Conservation (phyloP, 2,113 vertebrate genomes). For the Apodemus speciosus region DNA sequence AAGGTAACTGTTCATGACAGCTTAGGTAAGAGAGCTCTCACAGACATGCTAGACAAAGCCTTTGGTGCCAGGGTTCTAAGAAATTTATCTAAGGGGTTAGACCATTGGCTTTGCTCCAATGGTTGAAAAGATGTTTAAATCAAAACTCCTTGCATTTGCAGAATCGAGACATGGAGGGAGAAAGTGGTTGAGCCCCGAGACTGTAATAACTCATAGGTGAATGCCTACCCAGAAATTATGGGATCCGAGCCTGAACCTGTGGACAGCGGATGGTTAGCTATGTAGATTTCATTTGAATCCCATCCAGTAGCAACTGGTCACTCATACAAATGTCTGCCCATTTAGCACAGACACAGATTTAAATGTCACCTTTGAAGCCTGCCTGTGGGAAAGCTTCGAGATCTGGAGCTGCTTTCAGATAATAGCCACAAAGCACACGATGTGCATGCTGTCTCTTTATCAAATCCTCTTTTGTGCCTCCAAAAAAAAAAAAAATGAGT, state of each 20-base stretch:
- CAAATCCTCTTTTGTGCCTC: neutral
- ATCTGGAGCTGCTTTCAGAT: neutral
- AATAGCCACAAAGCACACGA: neutral
- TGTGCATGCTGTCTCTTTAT: neutral
- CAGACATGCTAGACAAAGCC: neutral
- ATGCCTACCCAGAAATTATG: neutral
- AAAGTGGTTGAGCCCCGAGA: neutral
- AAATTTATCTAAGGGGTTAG: neutral
- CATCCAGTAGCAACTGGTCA: neutral
- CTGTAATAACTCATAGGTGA: constrained; percentile 1
- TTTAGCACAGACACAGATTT: neutral
- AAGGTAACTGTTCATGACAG: neutral
- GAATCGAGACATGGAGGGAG: neutral
- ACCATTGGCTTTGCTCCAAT: constrained; percentile 1
- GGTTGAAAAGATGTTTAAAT: constrained; percentile 22
- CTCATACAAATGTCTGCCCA: neutral
- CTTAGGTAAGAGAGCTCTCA: neutral
- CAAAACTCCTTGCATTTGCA: neutral
- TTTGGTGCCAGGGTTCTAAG: neutral
- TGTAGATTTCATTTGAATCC: constrained; percentile 27
- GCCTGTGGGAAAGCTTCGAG: constrained; percentile 23
- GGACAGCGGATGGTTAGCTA: neutral
- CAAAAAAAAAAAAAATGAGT: neutral
- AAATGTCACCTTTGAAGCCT: neutral
- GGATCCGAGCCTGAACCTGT: neutral